These are phyloP conservation scores for Eupristina koningsbergeri DNA, from an alignment of 1,140 invertebrate genomes.

Conservation along the genomic window DNA sequence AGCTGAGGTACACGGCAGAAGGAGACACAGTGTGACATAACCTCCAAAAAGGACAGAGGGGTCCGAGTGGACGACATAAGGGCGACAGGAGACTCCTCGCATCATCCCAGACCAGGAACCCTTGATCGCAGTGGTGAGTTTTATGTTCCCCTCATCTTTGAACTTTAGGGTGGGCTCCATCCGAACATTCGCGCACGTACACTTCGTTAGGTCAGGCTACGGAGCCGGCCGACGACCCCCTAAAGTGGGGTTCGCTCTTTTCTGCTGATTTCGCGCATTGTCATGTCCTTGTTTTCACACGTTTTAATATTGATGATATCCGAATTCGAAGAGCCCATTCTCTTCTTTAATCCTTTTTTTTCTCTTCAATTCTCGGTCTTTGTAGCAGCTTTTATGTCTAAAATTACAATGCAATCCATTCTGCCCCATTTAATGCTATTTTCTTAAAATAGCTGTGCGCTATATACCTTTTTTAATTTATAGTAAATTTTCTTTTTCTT, in stretches of 20 bases:
- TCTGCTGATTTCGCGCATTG: slow-evolving; percentile 42
- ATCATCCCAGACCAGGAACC: neutral
- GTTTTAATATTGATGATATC: slow-evolving; percentile 46
- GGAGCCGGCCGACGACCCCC: neutral
- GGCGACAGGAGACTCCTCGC: slow-evolving; percentile 27
- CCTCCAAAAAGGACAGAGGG: slow-evolving; percentile 17
- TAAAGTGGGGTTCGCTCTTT: slow-evolving; percentile 5
- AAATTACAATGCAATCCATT: neutral
- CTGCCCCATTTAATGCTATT: no score
- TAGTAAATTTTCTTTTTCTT: no score
- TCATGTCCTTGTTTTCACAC: slow-evolving; percentile 31
- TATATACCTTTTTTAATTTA: no score
- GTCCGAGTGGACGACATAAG: neutral
- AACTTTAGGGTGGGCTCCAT: slow-evolving; percentile 34
- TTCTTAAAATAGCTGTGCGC: no score
- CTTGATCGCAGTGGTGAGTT: slow-evolving; percentile 44
- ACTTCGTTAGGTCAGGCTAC: slow-evolving; percentile 10
- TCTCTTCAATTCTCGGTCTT: neutral
- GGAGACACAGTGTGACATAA: slow-evolving; percentile 10
- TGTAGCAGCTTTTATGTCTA: no score
- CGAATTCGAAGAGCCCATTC: neutral
- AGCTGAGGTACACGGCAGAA: neutral
- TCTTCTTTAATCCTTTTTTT: neutral
- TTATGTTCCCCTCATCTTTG: slow-evolving; percentile 36
- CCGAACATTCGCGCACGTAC: neutral